Conservation (phyloP, 2,113 vertebrate species). For the Poecile atricapillus region DNA sequence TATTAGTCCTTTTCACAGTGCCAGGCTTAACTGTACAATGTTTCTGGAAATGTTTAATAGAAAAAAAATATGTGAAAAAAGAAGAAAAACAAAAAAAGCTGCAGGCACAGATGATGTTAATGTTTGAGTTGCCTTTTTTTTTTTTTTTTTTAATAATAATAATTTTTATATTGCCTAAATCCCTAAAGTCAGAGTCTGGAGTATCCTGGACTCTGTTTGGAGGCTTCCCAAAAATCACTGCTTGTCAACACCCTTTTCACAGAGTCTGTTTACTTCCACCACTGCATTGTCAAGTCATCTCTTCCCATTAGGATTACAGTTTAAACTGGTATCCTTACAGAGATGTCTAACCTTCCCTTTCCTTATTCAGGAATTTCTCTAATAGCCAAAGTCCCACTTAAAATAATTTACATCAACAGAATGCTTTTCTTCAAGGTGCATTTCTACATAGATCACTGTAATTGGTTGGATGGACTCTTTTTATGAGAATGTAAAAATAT, state of each 20-base stretch:
- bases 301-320: neutral
- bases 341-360: neutral
- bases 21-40: neutral
- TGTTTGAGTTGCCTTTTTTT: neutral
- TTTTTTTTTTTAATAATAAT: constrained; percentile 40
- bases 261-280: constrained; percentile 11
- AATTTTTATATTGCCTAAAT: constrained; percentile 58
- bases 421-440: neutral
- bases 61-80: neutral
- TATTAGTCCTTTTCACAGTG: neutral
- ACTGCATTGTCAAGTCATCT: neutral
- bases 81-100: neutral
- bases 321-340: neutral
- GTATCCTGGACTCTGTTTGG: constrained; percentile 14
- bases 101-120: constrained; percentile 31
- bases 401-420: neutral
- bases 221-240: constrained; percentile 57
- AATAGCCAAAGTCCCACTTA: neutral
- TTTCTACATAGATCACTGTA: neutral
- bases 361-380: neutral
- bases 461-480: neutral
- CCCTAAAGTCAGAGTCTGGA: constrained; percentile 44
- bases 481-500: neutral
- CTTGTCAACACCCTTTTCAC: constrained; percentile 47
- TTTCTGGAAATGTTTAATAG: constrained; percentile 54